Conservation (phyloP, 2,888 invertebrate genomes). For the Platycheirus rosarum region DNA sequence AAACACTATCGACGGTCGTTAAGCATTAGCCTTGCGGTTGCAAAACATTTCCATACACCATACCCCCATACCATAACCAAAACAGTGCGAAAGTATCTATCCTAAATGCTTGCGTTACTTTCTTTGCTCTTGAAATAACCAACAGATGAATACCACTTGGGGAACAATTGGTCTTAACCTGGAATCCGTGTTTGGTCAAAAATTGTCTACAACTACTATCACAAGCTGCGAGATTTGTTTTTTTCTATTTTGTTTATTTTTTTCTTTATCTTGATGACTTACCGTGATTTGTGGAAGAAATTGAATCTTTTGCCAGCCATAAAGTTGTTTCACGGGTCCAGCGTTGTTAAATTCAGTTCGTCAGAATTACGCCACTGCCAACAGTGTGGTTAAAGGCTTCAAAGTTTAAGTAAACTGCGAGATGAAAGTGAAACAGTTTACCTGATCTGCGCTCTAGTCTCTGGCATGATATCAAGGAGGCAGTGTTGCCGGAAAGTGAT, state of each 20-base stretch:
- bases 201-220: slow-evolving; percentile 64
- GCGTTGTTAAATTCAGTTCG: slow-evolving; percentile 57
- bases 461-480: slow-evolving; percentile 31
- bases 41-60: slow-evolving; percentile 36
- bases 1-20: slow-evolving; percentile 60
- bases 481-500: slow-evolving; percentile 8
- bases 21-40: slow-evolving; percentile 70
- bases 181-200: slow-evolving; percentile 74
- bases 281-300: slow-evolving; percentile 71
- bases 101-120: slow-evolving; percentile 70
- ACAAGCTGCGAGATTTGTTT: slow-evolving; percentile 23
- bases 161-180: slow-evolving; percentile 56
- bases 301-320: slow-evolving; percentile 63
- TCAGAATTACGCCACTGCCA: slow-evolving; percentile 53
- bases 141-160: slow-evolving; percentile 3
- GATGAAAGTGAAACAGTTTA: slow-evolving; percentile 68
- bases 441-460: slow-evolving; percentile 2
- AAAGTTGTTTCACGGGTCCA: slow-evolving; percentile 34
- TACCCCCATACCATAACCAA: slow-evolving; percentile 4
- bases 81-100: slow-evolving; percentile 69
- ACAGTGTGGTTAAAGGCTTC: slow-evolving; percentile 10
- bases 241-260: slow-evolving; percentile 9
- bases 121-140: slow-evolving; percentile 69
- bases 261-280: slow-evolving; percentile 63
- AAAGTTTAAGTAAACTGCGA: slow-evolving; percentile 16